phyloP scores from a whole-genome alignment of 2,113 vertebrate species.

The Picathartes gymnocephalus region DNA sequence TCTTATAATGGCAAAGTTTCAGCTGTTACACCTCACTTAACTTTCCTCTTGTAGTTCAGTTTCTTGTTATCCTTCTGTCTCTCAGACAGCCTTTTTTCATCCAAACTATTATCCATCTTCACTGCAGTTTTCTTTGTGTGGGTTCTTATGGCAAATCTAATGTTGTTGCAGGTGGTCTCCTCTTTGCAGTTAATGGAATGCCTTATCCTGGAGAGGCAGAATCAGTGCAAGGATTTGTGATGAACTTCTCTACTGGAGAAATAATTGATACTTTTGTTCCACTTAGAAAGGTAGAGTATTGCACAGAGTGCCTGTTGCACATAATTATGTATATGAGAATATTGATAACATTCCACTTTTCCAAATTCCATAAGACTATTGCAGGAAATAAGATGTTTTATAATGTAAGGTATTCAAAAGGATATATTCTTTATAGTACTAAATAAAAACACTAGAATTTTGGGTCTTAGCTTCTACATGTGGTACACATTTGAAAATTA shows the following conservation, averaged over 20 bases:
- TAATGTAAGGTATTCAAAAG: background rate
- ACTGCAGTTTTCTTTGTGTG: background rate
- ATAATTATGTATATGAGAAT: background rate
- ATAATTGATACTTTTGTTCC: constrained; percentile 87
- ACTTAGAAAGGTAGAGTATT: constrained; percentile 80
- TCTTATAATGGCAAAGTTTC: background rate
- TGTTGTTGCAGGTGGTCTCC: constrained; percentile 79
- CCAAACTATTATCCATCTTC: background rate
- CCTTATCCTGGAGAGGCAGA: constrained; percentile 68
- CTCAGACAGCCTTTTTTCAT: background rate
- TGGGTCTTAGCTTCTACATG: background rate
- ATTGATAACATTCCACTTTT: background rate
- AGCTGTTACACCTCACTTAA: background rate
- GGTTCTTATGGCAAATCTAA: background rate
- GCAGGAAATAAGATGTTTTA: background rate
- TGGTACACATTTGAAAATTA: background rate
- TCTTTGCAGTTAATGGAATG: constrained; percentile 90
- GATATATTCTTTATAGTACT: background rate
- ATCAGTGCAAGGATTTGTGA: constrained; percentile 86
- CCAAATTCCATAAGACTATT: background rate
- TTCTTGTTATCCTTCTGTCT: background rate
- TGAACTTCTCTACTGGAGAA: constrained; percentile 89
- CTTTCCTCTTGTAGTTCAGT: background rate
- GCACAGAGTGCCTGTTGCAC: background rate
- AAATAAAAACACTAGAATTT: background rate